Evolutionary conservation across 2,113 vertebrate genomes (phyloP).

Genomic region (Sarotherodon lohbergeri): DNA sequence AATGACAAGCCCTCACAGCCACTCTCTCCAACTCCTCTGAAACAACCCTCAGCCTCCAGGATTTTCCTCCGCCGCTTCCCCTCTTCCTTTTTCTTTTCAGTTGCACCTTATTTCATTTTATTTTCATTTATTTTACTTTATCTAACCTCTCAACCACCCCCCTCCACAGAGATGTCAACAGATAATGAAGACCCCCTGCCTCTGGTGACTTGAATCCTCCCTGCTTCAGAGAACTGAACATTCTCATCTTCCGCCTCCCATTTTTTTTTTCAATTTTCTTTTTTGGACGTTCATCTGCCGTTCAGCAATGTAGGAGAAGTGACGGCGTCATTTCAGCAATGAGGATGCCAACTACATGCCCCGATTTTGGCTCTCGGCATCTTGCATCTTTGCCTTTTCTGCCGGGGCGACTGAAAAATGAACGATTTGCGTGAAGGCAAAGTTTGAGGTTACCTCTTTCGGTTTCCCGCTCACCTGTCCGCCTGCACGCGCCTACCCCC

Average conservation of each 20-base stretch:
- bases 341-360: conserved; percentile 51
- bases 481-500: not conserved
- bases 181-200: conserved; percentile 42
- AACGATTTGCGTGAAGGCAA: conserved; percentile 54
- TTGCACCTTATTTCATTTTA: conserved; percentile 3
- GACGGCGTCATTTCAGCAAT: conserved; percentile 52
- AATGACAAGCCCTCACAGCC: conserved; percentile 37
- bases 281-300: conserved; percentile 5
- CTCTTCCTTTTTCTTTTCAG: conserved; percentile 24
- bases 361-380: not conserved
- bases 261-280: not conserved
- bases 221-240: conserved; percentile 10
- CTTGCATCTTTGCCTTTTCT: conserved; percentile 6
- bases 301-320: conserved; percentile 48
- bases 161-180: conserved; percentile 22
- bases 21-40: conserved; percentile 40
- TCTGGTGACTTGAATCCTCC: conserved; percentile 38
- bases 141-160: not conserved
- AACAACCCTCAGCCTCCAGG: conserved; percentile 37
- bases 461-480: conserved; percentile 54
- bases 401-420: conserved; percentile 1
- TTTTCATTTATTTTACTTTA: not conserved
- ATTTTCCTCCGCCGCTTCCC: conserved; percentile 1
- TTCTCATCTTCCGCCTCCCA: conserved; percentile 1
- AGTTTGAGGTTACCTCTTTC: conserved; percentile 65